Evolutionary conservation across 2,113 vertebrate genomes (phyloP), one percentile per base, ranked within the genome.

Genomic region (Sula dactylatra): DNA sequence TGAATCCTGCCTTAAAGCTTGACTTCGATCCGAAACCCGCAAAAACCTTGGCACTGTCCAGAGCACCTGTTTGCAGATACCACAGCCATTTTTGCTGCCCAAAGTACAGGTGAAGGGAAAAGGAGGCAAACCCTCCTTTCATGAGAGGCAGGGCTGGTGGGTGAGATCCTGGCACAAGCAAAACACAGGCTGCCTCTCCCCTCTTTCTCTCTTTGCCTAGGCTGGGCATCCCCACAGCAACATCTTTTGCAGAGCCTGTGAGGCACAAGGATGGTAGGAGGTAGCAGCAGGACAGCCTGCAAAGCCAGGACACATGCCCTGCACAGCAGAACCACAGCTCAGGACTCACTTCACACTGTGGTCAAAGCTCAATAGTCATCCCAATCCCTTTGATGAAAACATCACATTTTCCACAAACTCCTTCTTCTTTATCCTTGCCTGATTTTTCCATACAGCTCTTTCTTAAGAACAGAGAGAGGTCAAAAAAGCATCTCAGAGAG

Each of bases 291-390:
- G 27, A 55, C 49, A 59, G 29, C 32, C 38, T 92, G 27, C 29
- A 73, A 87, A 81, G 27, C 32, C 4, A 7, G 25, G 16, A 55
- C 2, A 2, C 3, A 2, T 27, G 17, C 4, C 20, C 17, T 0
- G 1, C 24, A 50, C 32, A 45, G 27, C 38, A 42, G 16, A 52
- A 8, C 9, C 38, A 36, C 2, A 5, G 16, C 54, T 92, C 59
- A 78, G 49, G n/a, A 42, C 49, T 85, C 27, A 22, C 13, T 16
- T 8, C 14, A 21, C 4, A 0, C 25, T 84, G 32, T 50, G 15
- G 54, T 24, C 44, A 78, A 45, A 88, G 45, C 20, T 70, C 36
- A 79, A 26, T 10, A 36, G 70, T 26, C 24, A 62, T 52, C 14
- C 13, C 24, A 66, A 9, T 38, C 26, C 5, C 32, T 88, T 82